Evolutionary conservation across 2,797 vertebrate genomes (phyloP), one percentile per base, ranked within the genome.

Genomic region (Scleropages formosus): DNA sequence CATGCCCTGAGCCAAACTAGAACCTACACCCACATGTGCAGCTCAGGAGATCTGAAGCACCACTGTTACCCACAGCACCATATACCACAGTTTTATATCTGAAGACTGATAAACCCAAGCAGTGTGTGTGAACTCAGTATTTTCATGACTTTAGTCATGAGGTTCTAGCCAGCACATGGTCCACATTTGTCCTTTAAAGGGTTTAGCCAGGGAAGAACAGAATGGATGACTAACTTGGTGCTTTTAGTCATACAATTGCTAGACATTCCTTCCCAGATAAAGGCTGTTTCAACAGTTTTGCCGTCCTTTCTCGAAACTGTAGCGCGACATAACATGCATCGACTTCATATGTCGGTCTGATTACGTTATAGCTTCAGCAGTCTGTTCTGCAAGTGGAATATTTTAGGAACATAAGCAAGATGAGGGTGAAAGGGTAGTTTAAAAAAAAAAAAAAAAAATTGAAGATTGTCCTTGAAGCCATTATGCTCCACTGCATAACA

Each of bases 131-230:
- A n/a, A n/a, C 31, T 18, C 46, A 60, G 18, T 12, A 13, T 18
- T 39, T 27, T 71, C 44, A 26, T n/a, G 8, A 71, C 60, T 78
- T 77, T 15, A 53, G n/a, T 53, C 60, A 31, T 62, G 24, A 53
- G 9, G 6, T 68, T 74, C 82, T 73, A 75, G 63, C 58, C 56
- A 15, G 10, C 13, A n/a, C 22, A 46, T 78, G 75, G 75, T 68
- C 58, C 77, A 60, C 58, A 13, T 15, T 56, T 76, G 73, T 68
- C 69, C 63, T 73, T 68, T 62, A 75, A 77, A 62, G 68, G 79
- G 75, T 78, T 20, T 69, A 46, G 78, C 13, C 58, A 72, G 74
- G 26, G 61, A 71, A 62, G 71, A 67, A 44, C 75, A 71, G 75
- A 75, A 62, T 15, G 49, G 72, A 49, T 58, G 53, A 81, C 60